Percentiles rank a stretch among this genome's conserved stretches.
These are phyloP conservation scores for Leucozona laternaria DNA, from an alignment of 2,888 invertebrate genomes.

Conservation along the genomic window DNA sequence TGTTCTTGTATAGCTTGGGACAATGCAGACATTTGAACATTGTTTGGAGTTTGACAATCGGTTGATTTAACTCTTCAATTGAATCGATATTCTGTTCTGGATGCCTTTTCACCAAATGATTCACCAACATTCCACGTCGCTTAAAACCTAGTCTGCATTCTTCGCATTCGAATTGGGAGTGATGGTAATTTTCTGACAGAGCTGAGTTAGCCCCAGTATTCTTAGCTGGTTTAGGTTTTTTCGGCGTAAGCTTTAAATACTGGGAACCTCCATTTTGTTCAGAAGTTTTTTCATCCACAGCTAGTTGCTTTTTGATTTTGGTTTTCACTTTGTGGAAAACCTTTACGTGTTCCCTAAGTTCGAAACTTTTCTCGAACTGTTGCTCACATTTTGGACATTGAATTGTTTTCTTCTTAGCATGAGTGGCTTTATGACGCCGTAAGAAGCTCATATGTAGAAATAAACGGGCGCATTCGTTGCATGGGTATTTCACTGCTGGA, in stretches of 20 bases:
- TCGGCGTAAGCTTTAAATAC: slow-evolving; percentile 27
- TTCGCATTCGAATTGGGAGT: slow-evolving; percentile 84
- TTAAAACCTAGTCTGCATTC: slow-evolving; percentile 90
- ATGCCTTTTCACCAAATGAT: slow-evolving; percentile 92
- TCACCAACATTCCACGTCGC: slow-evolving; percentile 93
- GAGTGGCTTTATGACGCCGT: slow-evolving; percentile 86
- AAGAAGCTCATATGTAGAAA: slow-evolving; percentile 90
- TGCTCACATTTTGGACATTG: slow-evolving; percentile 91
- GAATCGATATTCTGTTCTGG: slow-evolving; percentile 87
- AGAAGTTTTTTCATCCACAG: not conserved
- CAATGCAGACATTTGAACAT: slow-evolving; percentile 94
- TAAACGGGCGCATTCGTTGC: slow-evolving; percentile 88
- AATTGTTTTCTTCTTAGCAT: slow-evolving; percentile 88
- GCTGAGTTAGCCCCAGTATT: not conserved
- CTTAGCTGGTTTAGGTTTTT: slow-evolving; percentile 75
- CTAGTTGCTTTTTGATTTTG: slow-evolving; percentile 39
- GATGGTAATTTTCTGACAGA: slow-evolving; percentile 24
- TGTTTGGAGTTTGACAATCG: slow-evolving; percentile 90
- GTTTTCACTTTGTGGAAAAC: slow-evolving; percentile 65
- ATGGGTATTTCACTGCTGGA: slow-evolving; percentile 87
- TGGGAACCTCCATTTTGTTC: not conserved
- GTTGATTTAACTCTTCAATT: slow-evolving; percentile 90
- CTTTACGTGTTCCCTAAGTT: slow-evolving; percentile 76
- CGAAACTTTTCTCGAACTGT: slow-evolving; percentile 88
- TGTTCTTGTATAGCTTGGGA: slow-evolving; percentile 92